These are phyloP conservation scores for Bugulina stolonifera DNA, from an alignment of 2,888 invertebrate species.

Conservation along the genomic window DNA sequence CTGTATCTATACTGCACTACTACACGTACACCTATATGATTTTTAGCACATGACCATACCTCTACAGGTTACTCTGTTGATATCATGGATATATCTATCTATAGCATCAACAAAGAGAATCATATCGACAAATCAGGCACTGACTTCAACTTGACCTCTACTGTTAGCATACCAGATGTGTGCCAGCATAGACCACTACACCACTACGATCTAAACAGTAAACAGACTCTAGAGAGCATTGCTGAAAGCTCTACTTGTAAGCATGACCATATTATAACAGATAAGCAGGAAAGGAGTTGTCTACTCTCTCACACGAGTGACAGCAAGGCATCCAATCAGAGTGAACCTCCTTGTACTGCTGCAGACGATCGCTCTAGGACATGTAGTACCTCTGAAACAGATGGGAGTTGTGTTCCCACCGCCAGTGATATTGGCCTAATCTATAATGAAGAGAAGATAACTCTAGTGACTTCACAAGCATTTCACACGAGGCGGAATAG, in stretches of 20 bases:
- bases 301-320: background rate
- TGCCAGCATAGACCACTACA: constrained; percentile 10
- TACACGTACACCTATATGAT: too few species aligned
- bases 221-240: background rate
- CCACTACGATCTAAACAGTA: too few species aligned
- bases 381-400: background rate
- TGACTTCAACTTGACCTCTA: background rate
- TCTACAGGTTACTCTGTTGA: too few species aligned
- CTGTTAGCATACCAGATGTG: constrained; percentile 9
- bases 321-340: background rate
- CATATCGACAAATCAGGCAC: too few species aligned
- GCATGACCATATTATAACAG: background rate
- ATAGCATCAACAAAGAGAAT: background rate
- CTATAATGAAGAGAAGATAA: constrained; percentile 9
- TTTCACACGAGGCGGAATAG: background rate
- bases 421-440: background rate
- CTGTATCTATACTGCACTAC: too few species aligned
- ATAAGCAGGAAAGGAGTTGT: background rate
- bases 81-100: background rate
- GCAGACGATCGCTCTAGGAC: background rate
- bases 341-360: background rate
- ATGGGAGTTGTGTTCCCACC: background rate
- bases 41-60: too few species aligned
- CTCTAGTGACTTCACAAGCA: background rate
- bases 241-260: background rate